Evolutionary conservation across 2,888 invertebrate genomes (phyloP), one percentile per base, ranked within the genome.

Genomic region (Drosophila histrio): DNA sequence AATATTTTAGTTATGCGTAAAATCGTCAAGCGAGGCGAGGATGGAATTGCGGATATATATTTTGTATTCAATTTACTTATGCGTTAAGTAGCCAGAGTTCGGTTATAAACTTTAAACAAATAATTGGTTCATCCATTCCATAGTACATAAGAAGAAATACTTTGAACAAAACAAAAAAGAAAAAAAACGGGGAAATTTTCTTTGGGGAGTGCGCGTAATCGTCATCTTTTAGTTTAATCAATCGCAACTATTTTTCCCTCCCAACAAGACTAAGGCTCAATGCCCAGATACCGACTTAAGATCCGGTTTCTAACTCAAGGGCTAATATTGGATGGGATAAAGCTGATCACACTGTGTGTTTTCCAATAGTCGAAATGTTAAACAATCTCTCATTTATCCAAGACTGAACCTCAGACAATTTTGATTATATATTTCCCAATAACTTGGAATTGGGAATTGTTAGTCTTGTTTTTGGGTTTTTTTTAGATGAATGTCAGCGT

Each of bases 61-160:
- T 75, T 70, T 75, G 50, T 70, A 72, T 72, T 75, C 54, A 70
- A 74, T 59, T 69, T 68, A 56, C 57, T 50, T 72, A 72, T 53
- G 47, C 34, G 64, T 70, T 76, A 76, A 76, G 63, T 70, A 76
- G 75, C 43, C 53, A 52, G 43, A 50, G 36, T 63, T 75, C 47
- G 36, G 58, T 59, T 70, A 41, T 38, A 59, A 70, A 57, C n/a
- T 41, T 57, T 56, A 15, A 57, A 54, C 34, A 59, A 32, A 53
- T 36, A 46, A 66, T 87, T 87, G 72, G 87, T 72, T 80, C 34
- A 64, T 80, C 60, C 87, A 81, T 81, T 87, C 80, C 87, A 87
- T 81, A 80, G 87, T 43, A 47, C 32, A 60, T 72, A 76, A 75
- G 71, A 41, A 52, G 52, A 39, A 21, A 39, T 38, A 28, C 2